A percentile compares a stretch with the other conserved stretches of the same genome.
These are phyloP conservation scores for Molorchus minor DNA, from an alignment of 2,888 invertebrate species.

Conservation along the genomic window DNA sequence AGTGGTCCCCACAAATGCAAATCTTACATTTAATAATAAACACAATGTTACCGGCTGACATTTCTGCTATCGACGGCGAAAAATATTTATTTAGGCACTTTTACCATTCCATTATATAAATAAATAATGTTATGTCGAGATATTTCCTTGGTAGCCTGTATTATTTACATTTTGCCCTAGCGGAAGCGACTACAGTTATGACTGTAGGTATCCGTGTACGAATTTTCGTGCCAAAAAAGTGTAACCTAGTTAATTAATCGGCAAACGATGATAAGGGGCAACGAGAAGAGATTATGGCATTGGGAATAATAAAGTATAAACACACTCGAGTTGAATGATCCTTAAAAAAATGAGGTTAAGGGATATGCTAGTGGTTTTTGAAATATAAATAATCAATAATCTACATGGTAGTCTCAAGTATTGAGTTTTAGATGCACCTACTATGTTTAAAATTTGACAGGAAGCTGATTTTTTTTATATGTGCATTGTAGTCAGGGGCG, in stretches of 20 bases:
- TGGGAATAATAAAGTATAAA: slow-evolving; percentile 2
- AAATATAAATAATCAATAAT: too few species aligned
- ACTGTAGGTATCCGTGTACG: too few species aligned
- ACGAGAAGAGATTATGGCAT: slow-evolving; percentile 2
- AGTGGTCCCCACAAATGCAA: background rate
- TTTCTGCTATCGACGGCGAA: background rate
- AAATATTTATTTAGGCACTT: slow-evolving; percentile 18
- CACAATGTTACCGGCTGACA: background rate
- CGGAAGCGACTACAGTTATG: background rate
- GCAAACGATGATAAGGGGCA: background rate
- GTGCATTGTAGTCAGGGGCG: too few species aligned
- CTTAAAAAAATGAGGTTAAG: too few species aligned
- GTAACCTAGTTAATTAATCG: background rate
- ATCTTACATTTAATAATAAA: slow-evolving; percentile 4
- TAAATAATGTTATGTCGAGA: background rate
- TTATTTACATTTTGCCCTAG: background rate
- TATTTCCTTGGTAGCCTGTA: background rate
- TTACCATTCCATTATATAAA: slow-evolving; percentile 8
- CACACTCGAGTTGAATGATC: slow-evolving; percentile 4
- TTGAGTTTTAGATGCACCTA: too few species aligned
- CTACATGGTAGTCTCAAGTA: too few species aligned
- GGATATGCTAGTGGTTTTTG: too few species aligned
- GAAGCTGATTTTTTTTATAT: too few species aligned
- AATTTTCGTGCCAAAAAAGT: background rate
- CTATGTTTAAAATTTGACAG: too few species aligned